phyloP scores from a whole-genome alignment of 2,113 vertebrate species.

The Ia io region DNA sequence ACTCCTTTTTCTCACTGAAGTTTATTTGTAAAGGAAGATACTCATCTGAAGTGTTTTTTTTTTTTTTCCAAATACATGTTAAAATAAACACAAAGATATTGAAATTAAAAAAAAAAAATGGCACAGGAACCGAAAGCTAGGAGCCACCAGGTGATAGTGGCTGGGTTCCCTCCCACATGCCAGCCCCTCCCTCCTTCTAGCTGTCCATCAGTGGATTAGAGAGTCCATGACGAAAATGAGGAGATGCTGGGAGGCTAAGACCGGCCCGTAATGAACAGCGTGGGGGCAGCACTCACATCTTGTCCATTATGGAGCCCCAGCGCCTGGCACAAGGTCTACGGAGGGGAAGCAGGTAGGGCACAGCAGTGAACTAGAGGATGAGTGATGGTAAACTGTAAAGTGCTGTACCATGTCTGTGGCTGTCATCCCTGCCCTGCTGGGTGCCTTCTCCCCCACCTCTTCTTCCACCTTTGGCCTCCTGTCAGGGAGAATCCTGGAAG shows the following conservation, averaged over 20 bases:
- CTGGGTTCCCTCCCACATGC: not conserved
- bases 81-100: too few relatives aligned
- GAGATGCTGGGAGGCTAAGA: not conserved
- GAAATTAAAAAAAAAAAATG: too few relatives aligned
- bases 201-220: not conserved
- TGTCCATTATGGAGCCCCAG: not conserved
- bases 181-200: not conserved
- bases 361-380: not conserved
- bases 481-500: not conserved
- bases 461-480: not conserved
- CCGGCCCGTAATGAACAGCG: not conserved
- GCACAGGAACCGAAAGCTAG: fast-evolving
- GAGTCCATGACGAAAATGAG: not conserved
- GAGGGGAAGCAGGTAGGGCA: not conserved
- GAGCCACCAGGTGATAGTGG: too few relatives aligned
- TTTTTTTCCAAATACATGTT: too few relatives aligned
- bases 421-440: not conserved
- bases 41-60: too few relatives aligned
- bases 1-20: too few relatives aligned
- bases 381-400: not conserved
- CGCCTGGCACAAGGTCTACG: not conserved
- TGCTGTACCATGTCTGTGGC: fast-evolving
- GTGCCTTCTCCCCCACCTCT: not conserved
- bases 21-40: too few relatives aligned
- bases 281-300: fast-evolving